These are phyloP conservation scores for Musca domestica DNA, from an alignment of 1,140 invertebrate species.

Conservation along the genomic window DNA sequence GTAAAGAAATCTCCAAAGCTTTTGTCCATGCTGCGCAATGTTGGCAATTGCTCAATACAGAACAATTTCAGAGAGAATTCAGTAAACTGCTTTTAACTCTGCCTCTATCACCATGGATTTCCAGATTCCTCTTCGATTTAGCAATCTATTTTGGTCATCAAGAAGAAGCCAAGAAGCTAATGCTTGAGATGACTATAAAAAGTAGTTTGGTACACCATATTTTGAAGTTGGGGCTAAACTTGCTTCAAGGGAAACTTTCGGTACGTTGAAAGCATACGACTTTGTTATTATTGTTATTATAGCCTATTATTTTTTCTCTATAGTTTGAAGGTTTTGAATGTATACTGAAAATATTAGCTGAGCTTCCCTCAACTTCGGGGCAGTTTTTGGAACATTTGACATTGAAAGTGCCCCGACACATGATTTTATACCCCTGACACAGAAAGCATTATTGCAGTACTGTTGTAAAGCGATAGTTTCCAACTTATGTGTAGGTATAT, in stretches of 20 bases:
- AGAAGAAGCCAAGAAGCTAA: conserved; percentile 64
- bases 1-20: conserved; percentile 62
- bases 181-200: conserved; percentile 55
- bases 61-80: conserved; percentile 71
- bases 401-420: conserved; percentile 64
- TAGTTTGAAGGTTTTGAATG: conserved; percentile 65
- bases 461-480: conserved; percentile 70
- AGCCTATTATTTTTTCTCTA: conserved; percentile 27
- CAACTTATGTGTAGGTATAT: conserved; percentile 60
- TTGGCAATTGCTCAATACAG: conserved; percentile 79
- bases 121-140: conserved; percentile 70
- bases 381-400: conserved; percentile 66
- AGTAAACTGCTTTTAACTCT: conserved; percentile 68
- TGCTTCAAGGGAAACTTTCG: conserved; percentile 64
- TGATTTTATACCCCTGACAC: conserved; percentile 74
- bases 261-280: conserved; percentile 47
- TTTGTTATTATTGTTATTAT: background rate
- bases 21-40: conserved; percentile 78
- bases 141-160: conserved; percentile 71
- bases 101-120: conserved; percentile 68
- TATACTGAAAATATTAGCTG: conserved; percentile 62
- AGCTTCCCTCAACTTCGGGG: conserved; percentile 61
- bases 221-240: conserved; percentile 58
- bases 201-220: conserved; percentile 59
- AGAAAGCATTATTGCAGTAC: conserved; percentile 75